Evolutionary conservation across 2,113 vertebrate genomes (phyloP).

Genomic region (Perca fluviatilis): DNA sequence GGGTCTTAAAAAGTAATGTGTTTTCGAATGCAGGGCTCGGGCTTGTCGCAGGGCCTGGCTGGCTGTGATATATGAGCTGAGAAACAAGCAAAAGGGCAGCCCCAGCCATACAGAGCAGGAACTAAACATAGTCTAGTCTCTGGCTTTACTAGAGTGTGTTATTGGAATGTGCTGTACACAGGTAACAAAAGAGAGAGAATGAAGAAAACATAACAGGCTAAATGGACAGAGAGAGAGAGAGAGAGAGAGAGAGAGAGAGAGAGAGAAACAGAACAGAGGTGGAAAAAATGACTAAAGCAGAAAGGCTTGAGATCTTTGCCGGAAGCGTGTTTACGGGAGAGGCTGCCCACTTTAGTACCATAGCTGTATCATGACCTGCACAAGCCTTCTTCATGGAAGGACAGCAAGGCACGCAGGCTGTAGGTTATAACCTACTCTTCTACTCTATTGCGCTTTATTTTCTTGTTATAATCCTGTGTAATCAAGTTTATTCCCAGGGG

Average conservation of each 20-base stretch:
- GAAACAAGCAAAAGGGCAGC: conserved; percentile 54
- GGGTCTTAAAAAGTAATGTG: conserved; percentile 80
- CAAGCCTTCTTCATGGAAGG: not conserved
- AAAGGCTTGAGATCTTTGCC: not conserved
- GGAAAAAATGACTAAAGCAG: not conserved
- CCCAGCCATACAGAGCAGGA: conserved; percentile 10
- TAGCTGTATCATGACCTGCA: not conserved
- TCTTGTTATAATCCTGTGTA: not conserved
- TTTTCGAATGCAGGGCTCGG: conserved; percentile 77
- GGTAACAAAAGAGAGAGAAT: not conserved
- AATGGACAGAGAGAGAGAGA: not conserved
- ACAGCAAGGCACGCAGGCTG: no score
- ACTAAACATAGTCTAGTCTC: not conserved
- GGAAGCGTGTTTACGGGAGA: not conserved
- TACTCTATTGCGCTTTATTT: not conserved
- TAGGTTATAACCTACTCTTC: not conserved
- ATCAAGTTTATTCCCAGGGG: conserved; percentile 7
- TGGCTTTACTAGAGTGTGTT: conserved; percentile 13
- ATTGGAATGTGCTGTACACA: not conserved
- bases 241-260: not conserved
- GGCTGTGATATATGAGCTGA: conserved; percentile 67
- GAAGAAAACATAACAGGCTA: not conserved
- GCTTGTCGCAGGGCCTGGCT: conserved; percentile 56
- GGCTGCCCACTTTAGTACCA: not conserved
- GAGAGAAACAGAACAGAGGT: no score